Evolutionary conservation across 2,113 vertebrate genomes (phyloP).

Genomic region (Periophthalmodon schlosseri): DNA sequence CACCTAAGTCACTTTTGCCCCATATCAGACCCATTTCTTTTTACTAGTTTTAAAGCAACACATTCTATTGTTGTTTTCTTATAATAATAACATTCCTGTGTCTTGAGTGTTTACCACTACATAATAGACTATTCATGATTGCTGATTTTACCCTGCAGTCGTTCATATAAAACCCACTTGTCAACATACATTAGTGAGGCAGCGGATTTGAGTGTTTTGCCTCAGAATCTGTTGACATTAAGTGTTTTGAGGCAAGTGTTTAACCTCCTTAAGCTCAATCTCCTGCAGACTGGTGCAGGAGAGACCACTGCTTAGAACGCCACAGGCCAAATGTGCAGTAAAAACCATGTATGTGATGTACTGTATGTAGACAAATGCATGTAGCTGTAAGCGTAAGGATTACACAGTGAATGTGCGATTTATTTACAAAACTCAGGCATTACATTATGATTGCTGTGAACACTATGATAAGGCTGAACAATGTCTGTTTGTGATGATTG

Average conservation of each 20-base stretch:
- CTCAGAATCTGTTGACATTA: conserved; percentile 40
- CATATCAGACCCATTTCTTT: too few species aligned
- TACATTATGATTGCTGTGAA: neutral
- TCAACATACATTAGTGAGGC: neutral
- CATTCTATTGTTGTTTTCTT: neutral
- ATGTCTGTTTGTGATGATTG: too few species aligned
- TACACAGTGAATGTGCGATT: conserved; percentile 35
- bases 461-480: too few species aligned
- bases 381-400: conserved; percentile 3
- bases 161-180: neutral
- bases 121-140: neutral
- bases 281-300: conserved; percentile 33
- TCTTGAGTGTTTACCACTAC: neutral
- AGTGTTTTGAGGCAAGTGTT: conserved; percentile 23
- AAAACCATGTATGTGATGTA: conserved; percentile 65
- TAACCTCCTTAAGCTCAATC: conserved; percentile 44
- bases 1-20: too few species aligned
- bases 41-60: too few species aligned
- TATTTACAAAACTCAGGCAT: neutral
- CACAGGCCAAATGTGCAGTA: conserved; percentile 45
- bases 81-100: neutral
- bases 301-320: conserved; percentile 22
- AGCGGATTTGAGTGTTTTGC: conserved; percentile 15
- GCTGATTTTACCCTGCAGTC: conserved; percentile 7
- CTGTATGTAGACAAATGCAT: conserved; percentile 47